Conservation (phyloP, 1,140 invertebrate species). For the Cylas formicarius region DNA sequence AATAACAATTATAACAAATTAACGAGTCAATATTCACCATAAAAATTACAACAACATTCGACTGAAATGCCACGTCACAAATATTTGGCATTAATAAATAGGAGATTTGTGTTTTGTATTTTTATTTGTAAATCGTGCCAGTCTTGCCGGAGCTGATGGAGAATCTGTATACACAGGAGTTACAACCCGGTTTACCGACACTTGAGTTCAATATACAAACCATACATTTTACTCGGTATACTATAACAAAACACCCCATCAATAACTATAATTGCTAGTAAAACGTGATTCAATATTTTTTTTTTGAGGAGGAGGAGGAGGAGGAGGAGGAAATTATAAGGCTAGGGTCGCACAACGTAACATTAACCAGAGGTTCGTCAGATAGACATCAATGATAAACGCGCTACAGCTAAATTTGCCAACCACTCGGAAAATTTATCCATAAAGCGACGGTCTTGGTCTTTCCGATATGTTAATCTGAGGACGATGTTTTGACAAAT, state of each 20-base stretch:
- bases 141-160: slow-evolving; percentile 18
- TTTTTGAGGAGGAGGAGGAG: too few relatives aligned
- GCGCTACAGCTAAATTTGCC: too few relatives aligned
- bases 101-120: slow-evolving; percentile 25
- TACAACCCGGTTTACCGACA: slow-evolving; percentile 21
- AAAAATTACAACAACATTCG: slow-evolving; percentile 41
- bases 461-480: too few relatives aligned
- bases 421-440: too few relatives aligned
- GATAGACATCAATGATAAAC: too few relatives aligned
- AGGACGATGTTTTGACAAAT: too few relatives aligned
- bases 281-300: too few relatives aligned
- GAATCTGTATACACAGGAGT: slow-evolving; percentile 17
- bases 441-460: too few relatives aligned
- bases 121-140: slow-evolving; percentile 20
- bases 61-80: slow-evolving; percentile 37
- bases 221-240: slow-evolving; percentile 17
- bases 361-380: too few relatives aligned
- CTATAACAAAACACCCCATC: slow-evolving; percentile 29
- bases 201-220: slow-evolving; percentile 20
- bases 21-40: slow-evolving; percentile 36
- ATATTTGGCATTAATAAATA: slow-evolving; percentile 36
- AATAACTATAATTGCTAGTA: slow-evolving; percentile 22
- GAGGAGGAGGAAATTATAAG: too few relatives aligned
- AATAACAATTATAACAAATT: slow-evolving; percentile 41
- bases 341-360: too few relatives aligned